Percentiles rank a stretch among this genome's conserved stretches.
These are phyloP conservation scores for Oncorhynchus keta DNA, from an alignment of 2,113 vertebrate genomes.

Conservation along the genomic window DNA sequence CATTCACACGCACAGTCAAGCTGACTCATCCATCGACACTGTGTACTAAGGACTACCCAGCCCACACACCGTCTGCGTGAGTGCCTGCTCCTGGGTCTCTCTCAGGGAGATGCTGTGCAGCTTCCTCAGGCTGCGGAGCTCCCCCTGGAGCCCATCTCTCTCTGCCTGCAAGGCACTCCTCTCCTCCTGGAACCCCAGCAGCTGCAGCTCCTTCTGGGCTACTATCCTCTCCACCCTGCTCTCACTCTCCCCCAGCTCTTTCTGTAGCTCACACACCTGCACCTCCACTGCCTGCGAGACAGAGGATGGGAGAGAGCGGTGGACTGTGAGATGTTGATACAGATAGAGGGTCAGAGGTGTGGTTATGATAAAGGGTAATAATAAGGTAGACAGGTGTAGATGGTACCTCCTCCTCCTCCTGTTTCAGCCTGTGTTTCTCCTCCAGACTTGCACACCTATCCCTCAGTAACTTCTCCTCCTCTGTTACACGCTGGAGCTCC, in stretches of 20 bases:
- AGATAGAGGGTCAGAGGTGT: neutral
- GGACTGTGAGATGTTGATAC: neutral
- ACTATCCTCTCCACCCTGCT: constrained; percentile 59
- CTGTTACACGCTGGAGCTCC: constrained; percentile 63
- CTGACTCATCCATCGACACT: too few relatives aligned
- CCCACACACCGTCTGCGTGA: constrained; percentile 43
- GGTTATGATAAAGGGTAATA: neutral
- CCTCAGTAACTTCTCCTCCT: constrained; percentile 56
- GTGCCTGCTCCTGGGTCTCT: constrained; percentile 39
- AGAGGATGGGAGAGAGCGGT: neutral
- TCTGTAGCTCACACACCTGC: constrained; percentile 40
- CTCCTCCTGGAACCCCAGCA: constrained; percentile 52
- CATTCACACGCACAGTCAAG: neutral
- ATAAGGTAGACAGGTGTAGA: neutral
- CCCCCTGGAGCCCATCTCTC: constrained; percentile 49
- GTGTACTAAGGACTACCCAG: neutral
- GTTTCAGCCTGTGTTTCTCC: constrained; percentile 55
- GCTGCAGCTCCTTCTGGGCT: constrained; percentile 69
- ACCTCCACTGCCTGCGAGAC: constrained; percentile 32
- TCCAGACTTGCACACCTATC: constrained; percentile 62
- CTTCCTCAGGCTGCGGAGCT: constrained; percentile 46
- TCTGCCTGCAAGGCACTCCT: constrained; percentile 45
- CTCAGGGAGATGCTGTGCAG: constrained; percentile 44
- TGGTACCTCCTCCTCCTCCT: constrained; percentile 57
- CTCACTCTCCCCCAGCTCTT: constrained; percentile 46